phyloP scores from a whole-genome alignment of 2,888 invertebrate genomes.

The Caenorhabditis sulstoni region DNA sequence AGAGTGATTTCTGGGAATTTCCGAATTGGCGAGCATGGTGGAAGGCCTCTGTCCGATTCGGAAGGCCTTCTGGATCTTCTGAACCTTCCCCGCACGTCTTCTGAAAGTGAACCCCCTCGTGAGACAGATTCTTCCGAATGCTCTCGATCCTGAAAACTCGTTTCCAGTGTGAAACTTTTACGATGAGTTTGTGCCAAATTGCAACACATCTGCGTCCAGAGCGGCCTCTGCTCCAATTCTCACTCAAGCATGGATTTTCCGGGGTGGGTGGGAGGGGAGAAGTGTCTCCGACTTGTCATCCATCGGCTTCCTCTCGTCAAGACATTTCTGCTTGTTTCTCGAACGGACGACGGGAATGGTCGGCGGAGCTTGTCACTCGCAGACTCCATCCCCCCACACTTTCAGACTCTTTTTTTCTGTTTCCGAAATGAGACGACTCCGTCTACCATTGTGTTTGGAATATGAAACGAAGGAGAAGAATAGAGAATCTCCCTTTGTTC shows the following conservation, averaged over 20 bases:
- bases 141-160: background rate
- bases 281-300: conserved; percentile 5
- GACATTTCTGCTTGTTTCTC: conserved; percentile 8
- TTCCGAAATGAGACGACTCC: no score
- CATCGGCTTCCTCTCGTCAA: background rate
- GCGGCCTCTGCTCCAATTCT: conserved; percentile 17
- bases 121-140: background rate
- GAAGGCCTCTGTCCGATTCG: background rate
- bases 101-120: no score
- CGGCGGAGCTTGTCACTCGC: background rate
- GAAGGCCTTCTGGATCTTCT: background rate
- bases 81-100: no score
- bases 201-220: conserved; percentile 15
- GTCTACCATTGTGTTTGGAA: no score
- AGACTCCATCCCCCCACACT: background rate
- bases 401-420: no score
- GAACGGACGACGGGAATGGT: no score
- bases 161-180: conserved; percentile 15
- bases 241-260: conserved; percentile 48
- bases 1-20: no score
- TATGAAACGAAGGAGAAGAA: no score
- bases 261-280: background rate
- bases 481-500: background rate
- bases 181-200: conserved; percentile 23
- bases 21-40: no score